Percentiles rank a stretch among this genome's conserved stretches.
These are phyloP conservation scores for Lepeophtheirus salmonis DNA, from an alignment of 1,140 invertebrate genomes.

Conservation along the genomic window DNA sequence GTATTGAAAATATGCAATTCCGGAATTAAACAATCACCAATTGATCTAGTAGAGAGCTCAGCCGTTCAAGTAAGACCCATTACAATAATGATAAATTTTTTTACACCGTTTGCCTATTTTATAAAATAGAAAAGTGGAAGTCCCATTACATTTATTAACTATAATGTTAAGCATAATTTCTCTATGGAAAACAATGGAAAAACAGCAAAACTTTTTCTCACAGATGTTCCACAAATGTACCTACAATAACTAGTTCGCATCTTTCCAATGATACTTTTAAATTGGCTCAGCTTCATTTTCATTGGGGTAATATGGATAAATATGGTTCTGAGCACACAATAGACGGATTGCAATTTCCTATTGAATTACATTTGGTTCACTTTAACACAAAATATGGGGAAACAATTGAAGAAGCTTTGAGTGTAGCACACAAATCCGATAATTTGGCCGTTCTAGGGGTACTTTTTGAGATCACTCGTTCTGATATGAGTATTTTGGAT, in stretches of 20 bases:
- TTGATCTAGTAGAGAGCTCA: not conserved
- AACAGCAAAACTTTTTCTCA: not conserved
- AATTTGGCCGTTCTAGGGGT: conserved; percentile 48
- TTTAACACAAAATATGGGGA: conserved; percentile 35
- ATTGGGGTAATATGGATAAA: conserved; percentile 31
- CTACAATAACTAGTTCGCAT: not conserved
- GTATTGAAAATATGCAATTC: not conserved
- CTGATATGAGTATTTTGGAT: conserved; percentile 31
- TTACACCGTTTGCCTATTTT: not conserved
- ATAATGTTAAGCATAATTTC: not conserved
- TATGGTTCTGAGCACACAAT: conserved; percentile 35
- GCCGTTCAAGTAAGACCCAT: not conserved
- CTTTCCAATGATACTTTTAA: conserved; percentile 33
- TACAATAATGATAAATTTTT: not conserved
- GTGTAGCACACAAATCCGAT: conserved; percentile 35
- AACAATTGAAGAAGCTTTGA: conserved; percentile 27
- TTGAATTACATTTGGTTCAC: conserved; percentile 47
- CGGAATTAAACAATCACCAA: not conserved
- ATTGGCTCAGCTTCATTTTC: conserved; percentile 33
- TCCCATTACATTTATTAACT: not conserved
- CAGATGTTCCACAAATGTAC: not conserved
- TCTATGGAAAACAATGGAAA: not conserved
- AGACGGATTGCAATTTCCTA: conserved; percentile 28
- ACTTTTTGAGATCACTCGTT: conserved; percentile 39
- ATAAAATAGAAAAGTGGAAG: not conserved